Base-by-base conservation (phyloP, 2,797 vertebrate genomes). In the Corythornis leucogaster region DNA sequence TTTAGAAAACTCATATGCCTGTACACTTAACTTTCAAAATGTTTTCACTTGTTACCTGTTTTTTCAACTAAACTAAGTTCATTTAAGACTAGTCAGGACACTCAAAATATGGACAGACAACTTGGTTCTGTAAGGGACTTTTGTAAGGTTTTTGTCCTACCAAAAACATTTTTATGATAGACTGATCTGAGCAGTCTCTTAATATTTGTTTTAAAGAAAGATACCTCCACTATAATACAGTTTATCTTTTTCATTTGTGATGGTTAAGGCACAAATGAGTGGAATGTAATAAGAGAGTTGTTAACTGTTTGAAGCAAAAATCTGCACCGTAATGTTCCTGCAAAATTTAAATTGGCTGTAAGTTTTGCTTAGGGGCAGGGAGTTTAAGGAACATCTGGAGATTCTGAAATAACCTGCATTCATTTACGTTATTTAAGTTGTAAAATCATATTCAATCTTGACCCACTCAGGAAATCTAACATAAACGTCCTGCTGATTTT, bases 391-490 rank as follows among this genome's bases (percentile, higher is more conserved):
- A 98, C 98, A 98, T 98, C 98, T 98, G 98, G 97, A 96, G 97
- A 97, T 97, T 97, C 98, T 97, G 97, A 98, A 98, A 98, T 97
- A 98, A 98, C 97, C 97, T 98, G 96, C 97, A 97, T 97, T 97
- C 97, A 98, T 98, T 98, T 98, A 97, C 67, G 96, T 98, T 98
- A 97, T 98, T 98, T 97, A 97, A 98, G 96, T 97, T 98, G 97
- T 98, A 98, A 98, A 98, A 98, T 98, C 98, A 98, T 98, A 98
- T 98, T 98, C 98, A 98, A 95, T 98, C 98, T 98, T 98, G 98
- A 98, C 98, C 97, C 96, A 97, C 97, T 98, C 98, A 98, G 98
- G 98, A 98, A 98, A 98, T 98, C 97, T 97, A 97, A 97, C 98
- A 98, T 98, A 98, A 98, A 98, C 90, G 97, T 97, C 97, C 97